Percentiles rank a stretch among this genome's conserved stretches.
These are phyloP conservation scores for Budorcas taxicolor DNA, from an alignment of 2,113 vertebrate genomes.

Conservation along the genomic window DNA sequence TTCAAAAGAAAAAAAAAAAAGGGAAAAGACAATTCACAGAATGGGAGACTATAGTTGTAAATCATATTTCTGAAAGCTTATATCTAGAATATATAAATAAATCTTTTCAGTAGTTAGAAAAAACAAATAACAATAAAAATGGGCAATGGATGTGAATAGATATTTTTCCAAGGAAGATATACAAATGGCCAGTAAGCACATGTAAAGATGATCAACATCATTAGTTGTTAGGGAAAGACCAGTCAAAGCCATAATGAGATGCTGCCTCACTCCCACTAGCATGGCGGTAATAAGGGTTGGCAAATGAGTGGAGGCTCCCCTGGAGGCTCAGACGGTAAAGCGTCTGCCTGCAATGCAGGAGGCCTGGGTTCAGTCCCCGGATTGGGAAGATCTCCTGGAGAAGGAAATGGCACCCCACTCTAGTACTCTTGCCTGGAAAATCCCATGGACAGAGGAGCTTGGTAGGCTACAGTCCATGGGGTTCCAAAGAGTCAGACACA, in stretches of 20 bases:
- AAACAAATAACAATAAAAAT: neutral
- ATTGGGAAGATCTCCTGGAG: neutral
- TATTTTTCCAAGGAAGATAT: neutral
- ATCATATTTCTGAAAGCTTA: neutral
- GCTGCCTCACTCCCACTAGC: neutral
- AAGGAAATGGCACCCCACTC: neutral
- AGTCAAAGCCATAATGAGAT: neutral
- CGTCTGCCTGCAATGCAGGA: neutral
- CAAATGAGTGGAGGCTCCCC: neutral
- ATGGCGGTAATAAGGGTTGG: neutral
- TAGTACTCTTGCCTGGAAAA: neutral
- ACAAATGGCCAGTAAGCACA: neutral
- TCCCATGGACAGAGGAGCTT: neutral
- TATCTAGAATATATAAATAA: neutral
- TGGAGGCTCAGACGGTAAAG: neutral
- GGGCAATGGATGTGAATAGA: neutral
- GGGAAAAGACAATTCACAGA: neutral
- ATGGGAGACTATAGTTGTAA: slow-evolving; percentile 1
- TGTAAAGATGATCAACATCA: neutral
- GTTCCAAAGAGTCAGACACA: fast-evolving
- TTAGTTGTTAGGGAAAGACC: neutral
- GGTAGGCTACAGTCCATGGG: neutral
- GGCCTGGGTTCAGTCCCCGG: neutral
- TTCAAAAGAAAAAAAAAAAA: neutral
- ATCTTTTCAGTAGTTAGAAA: neutral